Conservation (phyloP, 2,113 vertebrate species). For the Numenius arquata region DNA sequence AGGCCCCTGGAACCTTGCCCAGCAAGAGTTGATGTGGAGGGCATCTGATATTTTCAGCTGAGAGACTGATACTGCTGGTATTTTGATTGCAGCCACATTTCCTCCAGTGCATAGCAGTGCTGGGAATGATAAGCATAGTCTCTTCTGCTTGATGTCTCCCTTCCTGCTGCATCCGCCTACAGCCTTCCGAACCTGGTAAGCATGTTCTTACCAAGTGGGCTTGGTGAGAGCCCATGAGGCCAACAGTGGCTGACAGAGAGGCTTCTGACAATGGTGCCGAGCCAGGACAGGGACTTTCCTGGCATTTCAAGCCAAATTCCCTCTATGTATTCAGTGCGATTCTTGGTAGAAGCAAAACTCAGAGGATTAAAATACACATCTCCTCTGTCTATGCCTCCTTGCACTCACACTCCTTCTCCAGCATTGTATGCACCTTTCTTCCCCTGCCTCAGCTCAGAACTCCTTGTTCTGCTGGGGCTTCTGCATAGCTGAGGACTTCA, state of each 20-base stretch:
- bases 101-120: background rate
- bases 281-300: background rate
- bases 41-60: background rate
- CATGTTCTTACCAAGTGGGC: background rate
- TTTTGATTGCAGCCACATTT: background rate
- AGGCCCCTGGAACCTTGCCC: accelerated
- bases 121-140: background rate
- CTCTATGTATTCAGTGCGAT: background rate
- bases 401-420: background rate
- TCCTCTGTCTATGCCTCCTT: background rate
- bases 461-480: slow-evolving; percentile 35
- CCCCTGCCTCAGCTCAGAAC: background rate
- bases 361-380: background rate
- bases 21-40: background rate
- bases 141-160: background rate
- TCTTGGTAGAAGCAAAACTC: background rate
- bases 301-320: background rate
- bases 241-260: background rate
- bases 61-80: background rate
- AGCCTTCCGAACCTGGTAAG: background rate
- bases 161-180: background rate
- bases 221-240: background rate
- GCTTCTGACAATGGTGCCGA: background rate
- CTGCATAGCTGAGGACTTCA: slow-evolving; percentile 32
- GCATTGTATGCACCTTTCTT: background rate